Conservation (phyloP, 2,888 invertebrate species). For the Lamellibrachia satsuma region DNA sequence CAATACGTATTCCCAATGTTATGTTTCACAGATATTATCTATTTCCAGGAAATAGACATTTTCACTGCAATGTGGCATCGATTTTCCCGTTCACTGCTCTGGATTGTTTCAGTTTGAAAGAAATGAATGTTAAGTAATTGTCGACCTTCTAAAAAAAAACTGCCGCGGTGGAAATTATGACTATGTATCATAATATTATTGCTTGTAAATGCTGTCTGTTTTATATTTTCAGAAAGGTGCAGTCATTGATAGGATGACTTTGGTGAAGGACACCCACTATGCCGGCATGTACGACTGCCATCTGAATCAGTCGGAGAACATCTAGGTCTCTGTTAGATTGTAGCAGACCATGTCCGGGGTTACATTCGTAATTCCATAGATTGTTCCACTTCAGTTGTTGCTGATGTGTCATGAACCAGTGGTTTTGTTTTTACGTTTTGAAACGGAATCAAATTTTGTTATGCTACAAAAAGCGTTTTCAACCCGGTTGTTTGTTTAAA, state of each 20-base stretch:
- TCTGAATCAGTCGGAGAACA: constrained; percentile 24
- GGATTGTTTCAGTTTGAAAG: neutral
- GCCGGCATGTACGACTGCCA: constrained; percentile 43
- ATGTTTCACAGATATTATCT: neutral
- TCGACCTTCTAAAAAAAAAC: neutral
- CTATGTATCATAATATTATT: neutral
- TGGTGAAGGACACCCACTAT: constrained; percentile 51
- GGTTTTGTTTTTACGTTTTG: too few relatives aligned
- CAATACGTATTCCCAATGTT: neutral
- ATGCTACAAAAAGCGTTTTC: too few relatives aligned
- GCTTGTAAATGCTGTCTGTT: neutral
- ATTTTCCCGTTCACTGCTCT: neutral
- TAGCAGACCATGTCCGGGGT: too few relatives aligned
- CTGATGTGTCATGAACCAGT: too few relatives aligned
- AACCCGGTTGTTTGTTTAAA: too few relatives aligned
- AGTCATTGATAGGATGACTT: constrained; percentile 61
- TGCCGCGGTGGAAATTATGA: neutral
- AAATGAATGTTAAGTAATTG: too few relatives aligned
- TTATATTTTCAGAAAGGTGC: constrained; percentile 45
- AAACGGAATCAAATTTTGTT: too few relatives aligned
- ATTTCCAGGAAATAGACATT: neutral
- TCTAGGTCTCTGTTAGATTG: too few relatives aligned
- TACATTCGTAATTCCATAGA: too few relatives aligned
- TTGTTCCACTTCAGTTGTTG: too few relatives aligned
- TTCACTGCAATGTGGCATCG: neutral